Conservation (phyloP, 2,888 invertebrate genomes). For the Hecatera dysodea region DNA sequence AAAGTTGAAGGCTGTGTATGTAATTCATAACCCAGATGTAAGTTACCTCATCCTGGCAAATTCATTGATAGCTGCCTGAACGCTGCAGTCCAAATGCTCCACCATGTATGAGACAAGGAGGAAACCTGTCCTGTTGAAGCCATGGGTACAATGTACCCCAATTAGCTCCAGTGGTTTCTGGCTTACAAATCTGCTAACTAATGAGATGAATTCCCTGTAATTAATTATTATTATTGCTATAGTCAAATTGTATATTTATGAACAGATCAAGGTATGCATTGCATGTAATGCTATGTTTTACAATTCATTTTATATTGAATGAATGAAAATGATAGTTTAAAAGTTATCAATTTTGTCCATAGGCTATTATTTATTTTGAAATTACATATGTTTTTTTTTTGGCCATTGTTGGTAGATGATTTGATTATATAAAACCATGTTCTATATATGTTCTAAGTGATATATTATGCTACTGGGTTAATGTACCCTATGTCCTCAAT, state of each 20-base stretch:
- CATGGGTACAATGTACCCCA: conserved; percentile 99
- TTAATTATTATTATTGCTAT: neutral
- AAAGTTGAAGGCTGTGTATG: too few species aligned
- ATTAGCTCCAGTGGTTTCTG: conserved; percentile 95
- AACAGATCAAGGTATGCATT: neutral
- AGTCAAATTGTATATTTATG: neutral
- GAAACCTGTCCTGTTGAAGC: conserved; percentile 99
- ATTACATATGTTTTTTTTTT: neutral
- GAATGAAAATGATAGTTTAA: neutral
- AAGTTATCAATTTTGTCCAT: neutral
- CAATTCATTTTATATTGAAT: too few species aligned
- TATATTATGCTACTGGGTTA: too few species aligned
- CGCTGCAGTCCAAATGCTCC: conserved; percentile 95
- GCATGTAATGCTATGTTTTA: neutral
- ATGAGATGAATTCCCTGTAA: conserved; percentile 93
- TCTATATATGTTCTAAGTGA: too few species aligned
- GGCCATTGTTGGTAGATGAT: neutral
- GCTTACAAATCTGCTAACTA: conserved; percentile 95
- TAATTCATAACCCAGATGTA: too few species aligned
- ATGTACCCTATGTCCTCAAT: too few species aligned
- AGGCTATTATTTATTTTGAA: neutral
- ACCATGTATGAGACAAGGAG: conserved; percentile 97
- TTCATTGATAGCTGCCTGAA: conserved; percentile 95
- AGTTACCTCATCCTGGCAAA: conserved; percentile 92
- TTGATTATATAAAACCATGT: neutral